Evolutionary conservation across 2,888 invertebrate species (phyloP), one percentile per base, ranked within the genome.

Genomic region (Halictus ligatus): DNA sequence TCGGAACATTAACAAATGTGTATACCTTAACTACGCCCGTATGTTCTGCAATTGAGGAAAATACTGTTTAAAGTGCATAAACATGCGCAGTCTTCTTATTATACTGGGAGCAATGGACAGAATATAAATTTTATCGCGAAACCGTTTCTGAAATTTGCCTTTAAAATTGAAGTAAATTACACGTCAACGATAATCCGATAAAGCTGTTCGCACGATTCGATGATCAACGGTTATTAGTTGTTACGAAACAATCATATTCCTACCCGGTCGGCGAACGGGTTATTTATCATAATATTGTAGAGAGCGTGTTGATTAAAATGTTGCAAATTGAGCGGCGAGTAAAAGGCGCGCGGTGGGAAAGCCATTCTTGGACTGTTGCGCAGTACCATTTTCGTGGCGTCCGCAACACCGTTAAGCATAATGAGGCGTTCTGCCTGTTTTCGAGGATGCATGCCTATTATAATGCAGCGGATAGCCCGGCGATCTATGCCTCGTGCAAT

Each of bases 391-490:
- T 75, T 25, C 15, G 54, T 21, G 58, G n/a, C 54, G 40, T 54
- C 60, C 15, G 3, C 25, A 79, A 79, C 72, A 75, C 78, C 75
- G 83, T 85, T 85, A 79, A 72, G 13, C 54, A n/a, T 73, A 67
- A 83, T 48, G 76, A 74, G 73, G 73, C 64, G 54, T 77, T 76
- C 64, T 54, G 76, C 18, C 46, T 21, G 29, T 58, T 81, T 76
- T 77, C 73, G 60, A 71, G 46, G 50, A 73, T 48, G 35, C n/a
- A 54, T 73, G 72, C 67, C 46, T 67, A 85, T 85, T 83, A 83
- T 85, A 83, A 83, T 83, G 75, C 72, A 83, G 79, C 79, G 64
- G 40, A 84, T 67, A 81, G 77, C 25, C 25, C 29, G 15, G 50
- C n/a, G 67, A 80, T 79, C 74, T 35, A 25, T n/a, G 75, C 43